phyloP scores from a whole-genome alignment of 2,888 invertebrate genomes.

The Dynastes hyllus region DNA sequence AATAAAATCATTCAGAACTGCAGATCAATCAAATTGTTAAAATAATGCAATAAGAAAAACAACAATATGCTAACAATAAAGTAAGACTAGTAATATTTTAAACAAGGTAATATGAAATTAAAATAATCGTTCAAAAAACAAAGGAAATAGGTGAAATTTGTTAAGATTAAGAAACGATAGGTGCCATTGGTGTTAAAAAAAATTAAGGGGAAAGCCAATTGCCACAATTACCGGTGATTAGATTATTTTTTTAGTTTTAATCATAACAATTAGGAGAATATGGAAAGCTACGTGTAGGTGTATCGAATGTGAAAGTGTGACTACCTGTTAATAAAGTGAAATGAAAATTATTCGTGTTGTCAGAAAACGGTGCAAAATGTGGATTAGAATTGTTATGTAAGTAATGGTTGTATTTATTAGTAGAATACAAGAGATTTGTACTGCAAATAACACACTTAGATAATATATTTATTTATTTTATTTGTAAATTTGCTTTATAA shows the following conservation, averaged over 20 bases:
- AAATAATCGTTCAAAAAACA: neutral
- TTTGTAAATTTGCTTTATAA: neutral
- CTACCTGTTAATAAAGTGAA: conserved; percentile 25
- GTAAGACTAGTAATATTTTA: conserved; percentile 23
- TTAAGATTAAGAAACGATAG: conserved; percentile 10
- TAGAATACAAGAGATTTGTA: conserved; percentile 14
- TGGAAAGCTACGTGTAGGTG: conserved; percentile 34
- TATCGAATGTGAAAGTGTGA: conserved; percentile 3
- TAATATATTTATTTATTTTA: neutral
- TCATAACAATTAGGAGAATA: conserved; percentile 36
- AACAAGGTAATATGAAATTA: conserved; percentile 7
- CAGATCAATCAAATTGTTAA: conserved; percentile 6
- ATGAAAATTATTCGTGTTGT: conserved; percentile 37
- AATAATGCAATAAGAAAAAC: conserved; percentile 21
- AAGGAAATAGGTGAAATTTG: conserved; percentile 7
- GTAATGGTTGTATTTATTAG: neutral
- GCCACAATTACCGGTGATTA: conserved; percentile 53
- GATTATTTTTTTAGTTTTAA: conserved; percentile 37
- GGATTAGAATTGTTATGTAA: conserved; percentile 21
- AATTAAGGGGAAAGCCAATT: conserved; percentile 48
- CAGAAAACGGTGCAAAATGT: conserved; percentile 34
- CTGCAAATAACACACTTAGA: conserved; percentile 43
- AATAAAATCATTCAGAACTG: conserved; percentile 28
- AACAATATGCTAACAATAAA: conserved; percentile 24
- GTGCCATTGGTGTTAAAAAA: conserved; percentile 26